A percentile compares a stretch with the other conserved stretches of the same genome.
Conservation (phyloP, 2,113 vertebrate species). For the Vulpes lagopus region DNA sequence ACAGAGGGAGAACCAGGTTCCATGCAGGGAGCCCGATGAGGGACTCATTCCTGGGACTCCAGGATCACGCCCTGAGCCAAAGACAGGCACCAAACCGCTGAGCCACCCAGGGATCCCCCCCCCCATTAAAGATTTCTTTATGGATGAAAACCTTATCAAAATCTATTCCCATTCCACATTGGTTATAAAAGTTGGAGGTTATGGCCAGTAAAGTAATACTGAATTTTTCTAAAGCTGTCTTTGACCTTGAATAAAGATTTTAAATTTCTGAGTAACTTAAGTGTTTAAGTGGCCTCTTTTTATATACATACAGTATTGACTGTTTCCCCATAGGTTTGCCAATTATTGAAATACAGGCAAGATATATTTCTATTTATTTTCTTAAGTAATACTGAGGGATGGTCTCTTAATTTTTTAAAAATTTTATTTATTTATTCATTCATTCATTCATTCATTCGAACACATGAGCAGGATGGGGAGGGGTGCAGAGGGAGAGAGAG, state of each 20-base stretch:
- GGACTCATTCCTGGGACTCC: no score
- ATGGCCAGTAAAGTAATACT: background rate
- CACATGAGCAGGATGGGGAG: no score
- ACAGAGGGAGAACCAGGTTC: no score
- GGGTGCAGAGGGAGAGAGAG: no score
- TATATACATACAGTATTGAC: background rate
- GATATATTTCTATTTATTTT: background rate
- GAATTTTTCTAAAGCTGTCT: constrained; percentile 13
- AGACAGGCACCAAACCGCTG: no score
- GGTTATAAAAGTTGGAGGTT: background rate
- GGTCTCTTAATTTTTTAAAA: background rate
- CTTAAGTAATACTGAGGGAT: background rate
- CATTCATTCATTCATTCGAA: no score
- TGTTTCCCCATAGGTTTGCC: background rate
- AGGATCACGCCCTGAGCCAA: no score
- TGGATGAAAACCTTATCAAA: background rate
- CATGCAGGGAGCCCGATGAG: no score
- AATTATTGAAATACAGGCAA: background rate
- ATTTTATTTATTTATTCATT: background rate
- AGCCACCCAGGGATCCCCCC: no score
- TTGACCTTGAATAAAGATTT: background rate
- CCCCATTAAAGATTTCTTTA: background rate
- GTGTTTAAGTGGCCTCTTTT: background rate
- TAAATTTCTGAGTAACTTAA: background rate
- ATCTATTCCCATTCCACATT: background rate